Evolutionary conservation across 2,113 vertebrate species (phyloP), one percentile per base, ranked within the genome.

Genomic region (Chionis minor): DNA sequence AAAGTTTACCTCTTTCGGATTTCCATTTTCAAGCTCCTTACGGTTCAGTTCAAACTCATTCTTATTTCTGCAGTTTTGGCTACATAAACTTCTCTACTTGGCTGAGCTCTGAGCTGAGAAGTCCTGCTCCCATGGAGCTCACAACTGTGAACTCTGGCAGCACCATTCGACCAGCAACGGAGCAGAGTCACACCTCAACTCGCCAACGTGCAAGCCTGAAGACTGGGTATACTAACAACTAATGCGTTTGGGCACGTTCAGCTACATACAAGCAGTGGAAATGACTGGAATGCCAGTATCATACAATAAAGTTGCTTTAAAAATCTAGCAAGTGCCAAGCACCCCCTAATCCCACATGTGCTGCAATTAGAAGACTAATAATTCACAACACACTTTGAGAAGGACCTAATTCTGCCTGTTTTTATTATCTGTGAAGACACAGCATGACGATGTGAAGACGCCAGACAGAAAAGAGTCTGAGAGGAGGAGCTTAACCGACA

Each of bases 61-160:
- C 95, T 93, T 74, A 94, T 96, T 97, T 94, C 40, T 96, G 83
- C 10, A 28, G 65, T 69, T 97, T 90, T 94, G 70, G 81, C 92
- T 90, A 83, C 8, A 2, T 74, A 92, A 73, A 38, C 62, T 91
- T 94, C 73, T 85, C 56, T 81, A 74, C 59, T 87, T 90, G 97
- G 90, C 90, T 92, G 55, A 96, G 83, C 58, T 66, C 88, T 79
- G 38, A 54, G 0, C 74, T 49, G 77, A 19, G 73, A 83, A 80
- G 75, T 71, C 89, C 58, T 89, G 83, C 45, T 94, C 85, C 86
- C 38, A 52, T 8, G 30, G 55, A 95, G 82, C 79, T 94, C 62
- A 58, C 66, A 69, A 73, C 47, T 35, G 45, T 18, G 30, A 91
- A 42, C 56, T 96, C 91, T 96, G 97, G 87, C 96, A 96, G 77